Base-by-base conservation (phyloP, 2,113 vertebrate species). In the Panurus biarmicus region DNA sequence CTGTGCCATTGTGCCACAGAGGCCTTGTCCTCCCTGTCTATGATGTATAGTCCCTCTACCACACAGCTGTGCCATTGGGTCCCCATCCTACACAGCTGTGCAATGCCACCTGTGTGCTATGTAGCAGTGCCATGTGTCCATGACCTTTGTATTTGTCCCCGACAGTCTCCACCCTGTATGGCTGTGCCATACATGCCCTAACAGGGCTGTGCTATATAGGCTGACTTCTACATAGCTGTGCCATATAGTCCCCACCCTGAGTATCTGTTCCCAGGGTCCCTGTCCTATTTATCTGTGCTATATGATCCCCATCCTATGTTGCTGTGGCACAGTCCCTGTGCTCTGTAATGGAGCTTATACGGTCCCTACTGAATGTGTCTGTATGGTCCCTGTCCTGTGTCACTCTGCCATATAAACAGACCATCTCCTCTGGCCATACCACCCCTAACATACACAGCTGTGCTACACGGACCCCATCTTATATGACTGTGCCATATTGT, bases 321-420 rank as follows among this genome's bases (percentile, higher is more conserved):
- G 45, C 12, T 60, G 28, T 73, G 61, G 35, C 16, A 47, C 56
- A 42, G 38, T 53, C n/a, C 24, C 40, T 60, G 38, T 44, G 44
- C 35, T 58, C 5, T 2, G 0, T 10, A 26, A 4, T 25, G 11
- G 22, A 26, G 29, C 24, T 42, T n/a, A 0, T 66, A 22, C 0
- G 0, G 31, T 61, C 17, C 29, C 45, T 61, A 12, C 10, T 24
- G 2, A 29, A 3, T 5, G 17, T 44, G 13, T 48, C 58, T 22
- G 10, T 50, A 12, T 18, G 12, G 25, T 24, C 17, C 48, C 53
- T 64, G 19, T 58, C 42, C 62, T 8, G 9, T 45, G 65, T 69
- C 54, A 54, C 50, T 72, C 38, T 73, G 42, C 26, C 48, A 4
- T 44, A 22, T 2, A 42, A n/a, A 73, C 4, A 14, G 35, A 9